phyloP scores from a whole-genome alignment of 2,113 vertebrate genomes.

The Gallinago media region DNA sequence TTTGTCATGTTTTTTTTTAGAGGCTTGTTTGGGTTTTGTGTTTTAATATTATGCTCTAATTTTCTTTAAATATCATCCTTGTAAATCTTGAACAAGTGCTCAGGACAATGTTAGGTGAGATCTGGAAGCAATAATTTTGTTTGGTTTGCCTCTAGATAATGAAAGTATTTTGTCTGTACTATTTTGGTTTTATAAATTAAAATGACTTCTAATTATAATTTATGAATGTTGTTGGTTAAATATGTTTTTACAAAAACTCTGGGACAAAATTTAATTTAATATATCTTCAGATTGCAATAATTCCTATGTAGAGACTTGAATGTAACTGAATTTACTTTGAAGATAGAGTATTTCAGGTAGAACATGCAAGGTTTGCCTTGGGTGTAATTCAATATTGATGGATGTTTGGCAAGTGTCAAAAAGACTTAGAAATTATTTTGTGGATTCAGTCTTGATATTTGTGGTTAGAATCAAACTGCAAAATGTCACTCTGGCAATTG shows the following conservation, averaged over 20 bases:
- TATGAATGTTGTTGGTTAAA: not conserved
- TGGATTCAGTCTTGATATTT: not conserved
- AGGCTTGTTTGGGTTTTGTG: not conserved
- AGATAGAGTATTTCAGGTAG: not conserved
- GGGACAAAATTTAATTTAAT: not conserved
- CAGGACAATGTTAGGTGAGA: not conserved
- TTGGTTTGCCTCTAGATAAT: not conserved
- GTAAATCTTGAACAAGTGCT: not conserved
- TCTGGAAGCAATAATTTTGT: not conserved
- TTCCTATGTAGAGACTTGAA: not conserved
- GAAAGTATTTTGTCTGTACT: not conserved
- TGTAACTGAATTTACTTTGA: not conserved
- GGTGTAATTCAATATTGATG: not conserved
- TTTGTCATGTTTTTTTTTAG: not conserved
- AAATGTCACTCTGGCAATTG: not conserved
- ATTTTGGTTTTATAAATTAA: not conserved
- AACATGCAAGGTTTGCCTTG: not conserved
- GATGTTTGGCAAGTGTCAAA: not conserved
- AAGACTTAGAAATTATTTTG: not conserved
- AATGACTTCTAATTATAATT: not conserved
- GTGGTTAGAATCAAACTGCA: not conserved
- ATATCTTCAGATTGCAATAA: not conserved
- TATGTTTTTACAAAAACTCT: not conserved
- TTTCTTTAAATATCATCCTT: not conserved
- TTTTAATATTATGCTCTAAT: not conserved